Base-by-base conservation (phyloP, 2,113 vertebrate species). In the Phaethon lepturus region DNA sequence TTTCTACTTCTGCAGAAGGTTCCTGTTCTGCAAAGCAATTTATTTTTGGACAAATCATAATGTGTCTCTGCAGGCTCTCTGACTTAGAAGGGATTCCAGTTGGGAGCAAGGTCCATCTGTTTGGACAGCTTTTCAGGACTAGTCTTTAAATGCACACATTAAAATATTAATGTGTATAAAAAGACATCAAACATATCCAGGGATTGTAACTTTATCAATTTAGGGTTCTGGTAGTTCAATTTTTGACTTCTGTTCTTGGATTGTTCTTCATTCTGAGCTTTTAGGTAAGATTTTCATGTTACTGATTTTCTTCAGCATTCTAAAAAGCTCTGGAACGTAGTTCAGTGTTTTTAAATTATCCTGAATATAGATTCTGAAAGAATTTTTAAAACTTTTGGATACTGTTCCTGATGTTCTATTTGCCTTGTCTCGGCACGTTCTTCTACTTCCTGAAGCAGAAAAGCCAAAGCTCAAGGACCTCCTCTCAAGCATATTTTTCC, bases 11-110 rank as follows among this genome's bases (percentile, higher is more conserved):
- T 92, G 56, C 77, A 91, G 71, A 90, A 88, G 35, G 77, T 93
- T 95, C 93, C 81, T 85, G 77, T 95, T 95, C 89, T 94, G 77
- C 81, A 93, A 91, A 86, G 25, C 25, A 69, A 58, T 90, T 82
- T 94, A 64, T 87, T 95, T 97, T 89, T 93, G 83, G 77, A 84
- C 40, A 82, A 87, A 68, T n/a, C 10, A 6, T 80, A 68, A 55
- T 10, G 31, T 60, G 69, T 89, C 69, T 40, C 49, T 85, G 28
- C 42, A 84, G 64, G 31, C n/a, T 23, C 42, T 74, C 86, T 86
- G 63, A 74, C 33, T 76, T 88, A 75, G 1, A 7, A 64, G 31
- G 20, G 29, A 79, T 82, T 92, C 49, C 49, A 58, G 7, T 49
- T 84, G 72, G 71, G 55, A 91, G 63, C n/a, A 73, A 76, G 25